A percentile compares a stretch with the other conserved stretches of the same genome.
Conservation (phyloP, 2,797 vertebrate species). For the Hypotaenidia okinawae region DNA sequence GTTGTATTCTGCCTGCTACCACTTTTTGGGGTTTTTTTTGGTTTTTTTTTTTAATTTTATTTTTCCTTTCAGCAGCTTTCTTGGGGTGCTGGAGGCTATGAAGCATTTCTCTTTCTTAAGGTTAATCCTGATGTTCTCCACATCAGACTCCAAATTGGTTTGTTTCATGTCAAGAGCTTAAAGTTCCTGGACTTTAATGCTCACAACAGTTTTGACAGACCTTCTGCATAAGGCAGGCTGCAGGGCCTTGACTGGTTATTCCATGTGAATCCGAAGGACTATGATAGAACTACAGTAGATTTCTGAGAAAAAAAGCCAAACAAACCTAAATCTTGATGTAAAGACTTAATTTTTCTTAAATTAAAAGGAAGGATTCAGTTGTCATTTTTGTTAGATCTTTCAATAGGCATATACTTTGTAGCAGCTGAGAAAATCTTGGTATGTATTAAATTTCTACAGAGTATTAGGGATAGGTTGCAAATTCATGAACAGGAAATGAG, state of each 20-base stretch:
- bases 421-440: not conserved
- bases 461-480: not conserved
- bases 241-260: not conserved
- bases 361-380: not conserved
- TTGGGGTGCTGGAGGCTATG: not conserved
- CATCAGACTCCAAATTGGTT: not conserved
- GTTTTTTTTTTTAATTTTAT: not conserved
- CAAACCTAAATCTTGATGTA: not conserved
- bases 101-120: not conserved
- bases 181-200: not conserved
- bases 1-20: not conserved
- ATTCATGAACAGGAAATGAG: not conserved
- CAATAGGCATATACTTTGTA: not conserved
- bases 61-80: not conserved
- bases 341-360: not conserved
- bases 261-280: not conserved
- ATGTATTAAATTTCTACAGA: not conserved
- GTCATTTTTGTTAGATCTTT: not conserved
- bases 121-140: not conserved
- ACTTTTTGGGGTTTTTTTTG: not conserved
- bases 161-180: not conserved
- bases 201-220: not conserved
- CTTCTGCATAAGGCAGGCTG: not conserved
- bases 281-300: not conserved
- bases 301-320: not conserved